Evolutionary conservation across 2,113 vertebrate species (phyloP), one percentile per base, ranked within the genome.

Genomic region (Rhinoptilus africanus): DNA sequence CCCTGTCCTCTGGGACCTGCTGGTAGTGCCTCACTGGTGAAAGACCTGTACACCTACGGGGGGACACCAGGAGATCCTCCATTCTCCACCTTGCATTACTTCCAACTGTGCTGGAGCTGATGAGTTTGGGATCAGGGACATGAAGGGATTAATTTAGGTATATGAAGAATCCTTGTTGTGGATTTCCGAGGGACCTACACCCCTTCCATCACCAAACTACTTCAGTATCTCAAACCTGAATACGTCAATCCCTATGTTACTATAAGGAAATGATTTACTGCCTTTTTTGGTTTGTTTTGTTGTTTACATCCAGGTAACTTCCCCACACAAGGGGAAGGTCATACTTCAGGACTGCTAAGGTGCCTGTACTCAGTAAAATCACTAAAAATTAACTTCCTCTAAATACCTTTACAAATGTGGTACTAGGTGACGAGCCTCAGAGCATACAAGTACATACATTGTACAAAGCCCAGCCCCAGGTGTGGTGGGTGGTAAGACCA

Each of bases 21-120:
- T 82, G 91, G 20, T 7, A 18, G n/a, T 41, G 39, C 30, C 76
- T 48, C 37, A 2, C 4, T 39, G 54, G 60, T 19, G 20, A 34
- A 53, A 48, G 59, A 54, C 14, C 19, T 41, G 37, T 12, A n/a
- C 13, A 4, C 8, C 1, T 0, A 10, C 0, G 6, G 34, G 56
- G 37, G n/a, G 51, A 28, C 43, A 57, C 24, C 56, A 39, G 35
- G 39, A 56, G 54, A 62, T 45, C 20, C 26, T 51, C 47, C 35
- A 27, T 64, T 35, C 27, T 47, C 6, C 3, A 78, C 30, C 32
- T 53, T 22, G 34, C 12, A 2, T 10, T 48, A 24, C 35, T 85
- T 57, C 48, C 37, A 66, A 50, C 28, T 22, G 6, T 26, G 39
- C 53, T 43, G n/a, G 24, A 82, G 56, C 71, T 63, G 21, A 45